A percentile compares a stretch with the other conserved stretches of the same genome.
Conservation (phyloP, 1,140 invertebrate species). For the Brachystomella parvula region DNA sequence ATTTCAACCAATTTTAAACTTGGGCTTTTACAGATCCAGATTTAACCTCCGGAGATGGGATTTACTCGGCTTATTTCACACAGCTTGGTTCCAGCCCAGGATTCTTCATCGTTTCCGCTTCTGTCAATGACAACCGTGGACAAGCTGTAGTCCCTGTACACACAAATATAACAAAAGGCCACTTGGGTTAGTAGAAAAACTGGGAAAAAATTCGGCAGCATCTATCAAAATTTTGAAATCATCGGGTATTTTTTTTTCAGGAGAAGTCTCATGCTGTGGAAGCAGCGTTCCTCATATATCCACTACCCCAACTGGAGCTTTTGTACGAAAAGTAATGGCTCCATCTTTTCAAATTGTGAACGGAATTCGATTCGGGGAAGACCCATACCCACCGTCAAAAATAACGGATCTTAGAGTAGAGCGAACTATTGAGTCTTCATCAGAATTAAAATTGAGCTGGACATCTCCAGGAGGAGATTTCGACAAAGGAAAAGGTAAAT, state of each 20-base stretch:
- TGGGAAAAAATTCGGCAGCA: background rate
- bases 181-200: constrained; percentile 24
- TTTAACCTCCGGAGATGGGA: constrained; percentile 38
- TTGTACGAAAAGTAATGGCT: constrained; percentile 35
- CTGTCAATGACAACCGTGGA: constrained; percentile 38
- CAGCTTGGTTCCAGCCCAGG: constrained; percentile 39
- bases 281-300: constrained; percentile 39
- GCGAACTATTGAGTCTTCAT: constrained; percentile 36
- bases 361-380: constrained; percentile 35
- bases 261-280: constrained; percentile 39
- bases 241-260: constrained; percentile 12
- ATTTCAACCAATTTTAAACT: constrained; percentile 8
- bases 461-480: constrained; percentile 42
- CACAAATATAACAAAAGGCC: constrained; percentile 32
- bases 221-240: background rate
- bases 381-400: constrained; percentile 39
- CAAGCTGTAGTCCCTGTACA: constrained; percentile 37
- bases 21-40: constrained; percentile 38
- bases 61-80: constrained; percentile 41
- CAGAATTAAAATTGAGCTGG: constrained; percentile 40
- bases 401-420: constrained; percentile 39
- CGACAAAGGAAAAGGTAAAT: constrained; percentile 40
- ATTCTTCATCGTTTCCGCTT: constrained; percentile 37
- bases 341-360: constrained; percentile 36
- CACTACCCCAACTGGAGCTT: constrained; percentile 38